Evolutionary conservation across 35 echinoderm and acorn worm genomes (phyloP), one percentile per base, ranked within the genome.

Genomic region (Heliocidaris erythrogramma): DNA sequence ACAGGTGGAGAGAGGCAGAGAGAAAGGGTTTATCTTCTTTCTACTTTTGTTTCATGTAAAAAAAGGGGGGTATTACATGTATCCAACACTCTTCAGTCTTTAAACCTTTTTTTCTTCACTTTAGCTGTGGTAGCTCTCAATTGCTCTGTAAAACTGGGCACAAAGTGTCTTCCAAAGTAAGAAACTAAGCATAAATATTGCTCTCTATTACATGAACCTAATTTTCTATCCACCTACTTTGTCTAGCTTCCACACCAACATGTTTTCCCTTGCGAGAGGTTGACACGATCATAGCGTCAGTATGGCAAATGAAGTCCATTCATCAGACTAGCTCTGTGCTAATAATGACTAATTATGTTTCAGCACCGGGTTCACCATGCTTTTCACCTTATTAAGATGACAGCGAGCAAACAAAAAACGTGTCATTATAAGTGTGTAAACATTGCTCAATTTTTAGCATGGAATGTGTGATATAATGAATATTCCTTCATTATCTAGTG

Each of bases 271-370:
- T 78, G 27, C 17, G 4, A n/a, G 5, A 7, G 65, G 2, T 78
- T 9, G 21, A 21, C 65, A n/a, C 65, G 0, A n/a, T n/a, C 65
- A 78, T 78, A 27, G 21, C 21, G 2, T n/a, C 65, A 21, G 7
- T 27, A 24, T 78, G 65, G 65, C 65, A 78, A 78, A 78, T 7
- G 17, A 24, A 18, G 24, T n/a, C 65, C 65, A 1, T 78, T 78
- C 65, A n/a, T n/a, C 21, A 78, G 27, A 7, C 65, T 78, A 27
- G 27, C 65, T 7, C 18, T 27, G 18, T 24, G 14, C 17, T 78
- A 78, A 78, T 78, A 78, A 78, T 78, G 65, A 78, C 65, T 78
- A 78, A 78, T 78, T 78, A 78, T 78, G 65, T 78, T 78, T 78
- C 65, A 78, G 7, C 65, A 78, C 65, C 21, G 27, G 5, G 65